Conservation (phyloP, 2,797 vertebrate genomes). For the Sebastes aleutianus region DNA sequence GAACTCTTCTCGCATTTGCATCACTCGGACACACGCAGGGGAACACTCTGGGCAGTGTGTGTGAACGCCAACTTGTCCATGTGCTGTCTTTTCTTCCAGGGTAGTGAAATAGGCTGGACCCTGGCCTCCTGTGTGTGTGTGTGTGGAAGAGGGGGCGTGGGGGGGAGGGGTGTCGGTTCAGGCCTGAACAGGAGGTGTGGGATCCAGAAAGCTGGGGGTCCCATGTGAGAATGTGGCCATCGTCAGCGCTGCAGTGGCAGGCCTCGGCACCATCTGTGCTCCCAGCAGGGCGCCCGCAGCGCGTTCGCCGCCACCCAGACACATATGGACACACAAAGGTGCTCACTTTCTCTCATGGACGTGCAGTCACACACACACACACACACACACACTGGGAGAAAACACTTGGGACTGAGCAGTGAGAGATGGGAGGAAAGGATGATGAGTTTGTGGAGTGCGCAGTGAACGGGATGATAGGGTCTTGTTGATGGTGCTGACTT, state of each 20-base stretch:
- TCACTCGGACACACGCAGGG: constrained; percentile 22
- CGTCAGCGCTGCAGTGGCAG: constrained; percentile 74
- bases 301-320: constrained; percentile 68
- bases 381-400: background rate
- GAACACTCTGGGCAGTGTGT: constrained; percentile 33
- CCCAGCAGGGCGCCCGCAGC: constrained; percentile 74
- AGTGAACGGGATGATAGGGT: constrained; percentile 42
- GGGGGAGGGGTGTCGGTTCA: constrained; percentile 46
- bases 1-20: constrained; percentile 29
- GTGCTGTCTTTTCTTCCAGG: constrained; percentile 56
- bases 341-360: constrained; percentile 51
- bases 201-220: constrained; percentile 80
- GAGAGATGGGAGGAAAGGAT: constrained; percentile 36
- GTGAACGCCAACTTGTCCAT: constrained; percentile 57
- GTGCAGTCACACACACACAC: background rate
- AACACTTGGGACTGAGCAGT: constrained; percentile 9
- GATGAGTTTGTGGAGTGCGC: constrained; percentile 63
- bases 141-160: background rate
- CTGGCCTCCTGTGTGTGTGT: constrained; percentile 22
- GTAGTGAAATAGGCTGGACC: constrained; percentile 48
- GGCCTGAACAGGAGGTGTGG: constrained; percentile 83
- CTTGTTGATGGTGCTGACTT: constrained; percentile 57
- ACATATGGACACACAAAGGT: constrained; percentile 78
- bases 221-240: constrained; percentile 84
- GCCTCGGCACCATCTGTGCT: constrained; percentile 81